phyloP scores from a whole-genome alignment of 1,140 invertebrate species.

The Micrasema longulum region DNA sequence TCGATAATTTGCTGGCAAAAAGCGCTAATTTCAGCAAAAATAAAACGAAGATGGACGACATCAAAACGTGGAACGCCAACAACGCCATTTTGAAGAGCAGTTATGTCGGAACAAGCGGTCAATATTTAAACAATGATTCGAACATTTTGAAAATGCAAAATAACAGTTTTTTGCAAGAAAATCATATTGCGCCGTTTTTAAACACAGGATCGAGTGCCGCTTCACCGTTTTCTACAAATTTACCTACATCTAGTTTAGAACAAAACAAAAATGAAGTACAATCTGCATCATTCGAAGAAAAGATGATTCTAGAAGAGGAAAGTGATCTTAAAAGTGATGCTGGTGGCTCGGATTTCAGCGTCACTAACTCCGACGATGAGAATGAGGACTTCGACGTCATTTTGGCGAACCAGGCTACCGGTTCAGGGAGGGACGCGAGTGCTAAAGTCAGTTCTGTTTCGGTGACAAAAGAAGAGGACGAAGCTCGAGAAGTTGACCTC shows the following conservation, averaged over 20 bases:
- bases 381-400: constrained; percentile 38
- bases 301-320: background rate
- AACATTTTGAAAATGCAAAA: background rate
- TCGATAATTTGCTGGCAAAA: constrained; percentile 38
- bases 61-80: background rate
- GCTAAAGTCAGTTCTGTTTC: background rate
- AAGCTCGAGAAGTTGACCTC: constrained; percentile 5
- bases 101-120: too few relatives aligned
- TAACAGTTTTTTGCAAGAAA: background rate
- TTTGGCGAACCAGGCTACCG: background rate
- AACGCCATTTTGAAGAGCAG: background rate
- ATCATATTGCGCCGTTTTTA: background rate
- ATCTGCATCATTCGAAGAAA: background rate
- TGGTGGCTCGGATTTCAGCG: constrained; percentile 13
- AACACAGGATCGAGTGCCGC: background rate
- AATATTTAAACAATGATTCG: background rate
- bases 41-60: background rate
- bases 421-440: background rate
- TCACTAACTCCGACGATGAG: constrained; percentile 34
- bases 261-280: background rate
- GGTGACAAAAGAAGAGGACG: background rate
- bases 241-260: constrained; percentile 26
- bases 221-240: background rate
- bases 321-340: constrained; percentile 17
- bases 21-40: background rate